Base-by-base conservation (phyloP, 1,140 invertebrate genomes). In the Octopus sinensis region DNA sequence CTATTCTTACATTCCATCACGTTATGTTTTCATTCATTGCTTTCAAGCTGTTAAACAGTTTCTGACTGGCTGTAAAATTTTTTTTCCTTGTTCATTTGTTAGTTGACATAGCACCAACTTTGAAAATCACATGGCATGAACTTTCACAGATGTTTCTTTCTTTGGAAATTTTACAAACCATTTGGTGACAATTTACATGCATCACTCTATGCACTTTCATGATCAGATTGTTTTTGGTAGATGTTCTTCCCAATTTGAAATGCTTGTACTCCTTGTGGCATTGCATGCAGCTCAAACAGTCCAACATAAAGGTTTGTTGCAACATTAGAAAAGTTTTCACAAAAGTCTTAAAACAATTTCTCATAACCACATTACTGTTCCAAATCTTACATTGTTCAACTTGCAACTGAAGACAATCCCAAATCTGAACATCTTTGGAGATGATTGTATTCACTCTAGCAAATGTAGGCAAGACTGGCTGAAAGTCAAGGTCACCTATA, bases 61-160 rank as follows among this genome's bases (percentile, higher is more conserved):
- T 12, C 62, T 68, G 62, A 68, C 62, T 62, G 56, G 52, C 53
- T 30, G 79, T 13, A 12, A 13, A 1, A 2, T 3, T 68, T 68
- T 12, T 12, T 68, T 68, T n/a, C 3, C 3, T 68, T 68, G 3
- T 68, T 68, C n/a, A n/a, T 68, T 68, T n/a, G n/a, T 68, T 3
- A 68, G 62, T n/a, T 13, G 62, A 68, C 62, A n/a, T n/a, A n/a
- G 1, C 62, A 68, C 62, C 12, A 68, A 68, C 3, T 68, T 68
- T 68, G 62, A 68, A 68, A 68, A 68, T 68, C 62, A 68, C n/a
- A n/a, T 68, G 62, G 62, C 62, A 68, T n/a, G n/a, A 68, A 68
- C 62, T 68, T 68, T 68, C 3, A 68, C 62, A 68, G 62, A 68
- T 68, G 62, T n/a, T n/a, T 68, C 12, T n/a, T 68, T 68, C 30